A percentile compares a stretch with the other conserved stretches of the same genome.
Conservation (phyloP, 2,888 invertebrate species). For the Zonitis immaculata region DNA sequence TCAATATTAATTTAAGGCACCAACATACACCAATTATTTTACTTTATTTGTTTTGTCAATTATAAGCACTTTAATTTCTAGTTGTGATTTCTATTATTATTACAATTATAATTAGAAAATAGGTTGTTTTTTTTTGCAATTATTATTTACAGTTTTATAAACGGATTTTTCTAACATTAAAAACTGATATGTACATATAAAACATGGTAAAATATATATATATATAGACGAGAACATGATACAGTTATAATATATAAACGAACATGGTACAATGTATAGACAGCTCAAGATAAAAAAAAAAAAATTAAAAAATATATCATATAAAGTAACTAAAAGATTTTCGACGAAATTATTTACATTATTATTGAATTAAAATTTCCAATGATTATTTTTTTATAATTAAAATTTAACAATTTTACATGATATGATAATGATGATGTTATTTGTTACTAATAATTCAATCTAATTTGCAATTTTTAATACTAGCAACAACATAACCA, state of each 20-base stretch:
- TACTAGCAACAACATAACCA: constrained; percentile 14
- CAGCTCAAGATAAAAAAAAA: constrained; percentile 5
- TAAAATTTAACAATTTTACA: neutral
- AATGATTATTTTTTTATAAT: neutral
- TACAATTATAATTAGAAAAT: constrained; percentile 13
- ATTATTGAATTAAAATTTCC: constrained; percentile 9
- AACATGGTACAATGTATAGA: neutral
- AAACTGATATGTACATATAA: constrained; percentile 16
- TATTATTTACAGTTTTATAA: constrained; percentile 12
- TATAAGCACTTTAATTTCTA: constrained; percentile 3
- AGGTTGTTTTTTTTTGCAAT: constrained; percentile 3
- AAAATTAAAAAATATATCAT: constrained; percentile 11
- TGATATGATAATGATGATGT: constrained; percentile 12
- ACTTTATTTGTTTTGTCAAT: constrained; percentile 1
- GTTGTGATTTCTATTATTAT: no score
- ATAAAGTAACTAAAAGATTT: neutral
- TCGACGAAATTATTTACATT: neutral
- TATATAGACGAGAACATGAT: neutral
- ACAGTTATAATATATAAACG: neutral
- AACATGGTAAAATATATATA: constrained; percentile 8
- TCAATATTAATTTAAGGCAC: constrained; percentile 29
- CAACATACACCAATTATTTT: constrained; percentile 16
- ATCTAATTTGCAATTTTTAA: constrained; percentile 17
- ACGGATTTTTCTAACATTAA: constrained; percentile 5
- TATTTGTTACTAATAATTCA: constrained; percentile 2